Base-by-base conservation (phyloP, 2,888 invertebrate species). In the Unio pictorum region DNA sequence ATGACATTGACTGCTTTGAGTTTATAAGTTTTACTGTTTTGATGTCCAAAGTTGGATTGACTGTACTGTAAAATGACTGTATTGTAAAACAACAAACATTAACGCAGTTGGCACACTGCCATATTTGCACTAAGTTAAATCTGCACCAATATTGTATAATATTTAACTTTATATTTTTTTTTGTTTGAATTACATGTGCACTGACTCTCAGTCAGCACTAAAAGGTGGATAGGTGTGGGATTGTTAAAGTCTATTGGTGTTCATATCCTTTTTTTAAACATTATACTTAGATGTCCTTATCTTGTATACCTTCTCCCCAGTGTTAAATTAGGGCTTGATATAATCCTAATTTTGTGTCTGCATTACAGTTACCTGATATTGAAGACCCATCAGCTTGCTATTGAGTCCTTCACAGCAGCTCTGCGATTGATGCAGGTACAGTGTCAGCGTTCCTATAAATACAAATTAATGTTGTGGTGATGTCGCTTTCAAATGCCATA, bases 361-460 rank as follows among this genome's bases (percentile, higher is more conserved):
- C 3, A 57, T 76, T 81, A 5, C 80, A 91, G 92, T 26, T 90
- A 90, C 69, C 81, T 90, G 30, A 88, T 93, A 28, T 82, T 91
- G 75, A 84, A 90, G 62, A 91, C 90, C 0, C 96, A 97, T 92
- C 96, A 97, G 89, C 94, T 99, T 81, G 95, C 96, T 20, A 94
- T 99, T 67, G 93, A 93, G 28, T 94, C 94, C 73, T 94, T 99
- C 84, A 93, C 96, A 83, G 93, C 93, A 4, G 97, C 97, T 0
- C 91, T 99, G 69, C 93, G 94, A 84, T 80, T 86, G 84, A 86
- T 89, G 87, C 80, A 87, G 81, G 88, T 87, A 79, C 45, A 45
- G 15, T 45, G 45, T 45, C 15, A 74, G 78, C 56, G 6, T 60
- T 56, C 20, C 28, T 66, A 7, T 56, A 11, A 11, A 67, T 55